These are phyloP conservation scores for Monoplex corrugatus DNA, from an alignment of 2,888 invertebrate species.

Conservation along the genomic window DNA sequence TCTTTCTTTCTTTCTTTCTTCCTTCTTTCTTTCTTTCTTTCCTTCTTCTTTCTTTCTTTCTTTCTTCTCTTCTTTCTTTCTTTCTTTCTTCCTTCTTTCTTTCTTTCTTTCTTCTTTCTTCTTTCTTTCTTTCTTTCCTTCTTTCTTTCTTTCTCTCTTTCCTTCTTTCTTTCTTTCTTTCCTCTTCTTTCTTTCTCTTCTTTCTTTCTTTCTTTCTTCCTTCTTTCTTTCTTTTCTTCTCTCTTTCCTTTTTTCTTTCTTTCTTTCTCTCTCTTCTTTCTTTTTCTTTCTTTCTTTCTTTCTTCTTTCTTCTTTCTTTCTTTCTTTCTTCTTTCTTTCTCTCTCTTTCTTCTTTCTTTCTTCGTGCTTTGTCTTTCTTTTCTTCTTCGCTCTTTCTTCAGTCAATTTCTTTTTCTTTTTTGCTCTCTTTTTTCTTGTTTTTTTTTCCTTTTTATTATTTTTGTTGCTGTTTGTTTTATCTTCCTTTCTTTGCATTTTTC, in stretches of 20 bases:
- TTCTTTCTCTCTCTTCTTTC: not conserved
- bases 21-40: too few species aligned
- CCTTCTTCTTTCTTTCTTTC: too few species aligned
- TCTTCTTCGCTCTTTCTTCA: not conserved
- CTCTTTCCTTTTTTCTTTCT: not conserved
- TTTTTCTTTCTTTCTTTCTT: not conserved
- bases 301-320: conserved; percentile 17
- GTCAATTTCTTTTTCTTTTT: not conserved
- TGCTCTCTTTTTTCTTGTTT: not conserved
- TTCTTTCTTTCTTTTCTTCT: not conserved
- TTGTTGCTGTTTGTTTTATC: not conserved
- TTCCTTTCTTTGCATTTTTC: not conserved
- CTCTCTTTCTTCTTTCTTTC: not conserved
- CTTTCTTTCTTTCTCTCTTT: not conserved
- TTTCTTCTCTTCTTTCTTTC: not conserved
- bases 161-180: not conserved
- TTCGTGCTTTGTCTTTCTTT: not conserved
- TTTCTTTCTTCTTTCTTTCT: not conserved
- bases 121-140: not conserved
- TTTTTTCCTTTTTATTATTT: not conserved
- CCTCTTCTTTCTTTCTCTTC: not conserved
- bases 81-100: not conserved
- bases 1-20: too few species aligned
- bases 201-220: not conserved
- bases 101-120: not conserved